Percentiles rank a stretch among this genome's conserved stretches.
These are phyloP conservation scores for Furnarius figulus DNA, from an alignment of 2,113 vertebrate species.

Conservation along the genomic window DNA sequence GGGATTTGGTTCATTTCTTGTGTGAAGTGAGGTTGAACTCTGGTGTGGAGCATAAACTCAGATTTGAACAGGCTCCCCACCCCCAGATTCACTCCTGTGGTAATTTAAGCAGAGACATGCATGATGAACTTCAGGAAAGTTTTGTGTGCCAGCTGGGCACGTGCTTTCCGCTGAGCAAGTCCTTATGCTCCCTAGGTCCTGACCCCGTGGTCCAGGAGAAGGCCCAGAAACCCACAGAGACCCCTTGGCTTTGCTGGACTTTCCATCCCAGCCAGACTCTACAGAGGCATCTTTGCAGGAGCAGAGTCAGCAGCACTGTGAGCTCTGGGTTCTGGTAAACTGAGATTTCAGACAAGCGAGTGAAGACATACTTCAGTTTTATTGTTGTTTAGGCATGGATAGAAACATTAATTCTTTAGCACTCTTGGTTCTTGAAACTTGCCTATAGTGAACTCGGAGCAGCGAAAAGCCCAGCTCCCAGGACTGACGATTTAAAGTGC, in stretches of 20 bases:
- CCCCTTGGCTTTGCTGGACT: neutral
- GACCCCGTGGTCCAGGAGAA: neutral
- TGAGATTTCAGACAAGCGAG: slow-evolving; percentile 54
- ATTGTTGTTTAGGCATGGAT: slow-evolving; percentile 82
- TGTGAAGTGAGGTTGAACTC: neutral
- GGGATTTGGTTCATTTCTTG: neutral
- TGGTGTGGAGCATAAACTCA: accelerated
- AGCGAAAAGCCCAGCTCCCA: slow-evolving; percentile 43
- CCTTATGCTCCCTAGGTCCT: neutral
- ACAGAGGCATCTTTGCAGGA: accelerated
- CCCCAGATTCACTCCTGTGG: accelerated
- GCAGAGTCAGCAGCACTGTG: accelerated
- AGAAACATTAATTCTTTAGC: slow-evolving; percentile 77
- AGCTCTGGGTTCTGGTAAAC: neutral
- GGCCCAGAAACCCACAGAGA: neutral
- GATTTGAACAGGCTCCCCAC: neutral
- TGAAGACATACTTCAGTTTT: slow-evolving; percentile 81
- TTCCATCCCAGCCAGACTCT: neutral
- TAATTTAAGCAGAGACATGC: neutral
- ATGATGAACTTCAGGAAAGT: accelerated
- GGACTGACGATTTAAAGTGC: slow-evolving; percentile 44
- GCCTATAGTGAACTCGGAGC: slow-evolving; percentile 58
- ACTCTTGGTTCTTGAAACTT: slow-evolving; percentile 65
- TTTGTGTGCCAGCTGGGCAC: neutral
- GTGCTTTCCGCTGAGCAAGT: neutral